phyloP scores from a whole-genome alignment of 2,888 invertebrate genomes.

The Aspidiotus rigidus region DNA sequence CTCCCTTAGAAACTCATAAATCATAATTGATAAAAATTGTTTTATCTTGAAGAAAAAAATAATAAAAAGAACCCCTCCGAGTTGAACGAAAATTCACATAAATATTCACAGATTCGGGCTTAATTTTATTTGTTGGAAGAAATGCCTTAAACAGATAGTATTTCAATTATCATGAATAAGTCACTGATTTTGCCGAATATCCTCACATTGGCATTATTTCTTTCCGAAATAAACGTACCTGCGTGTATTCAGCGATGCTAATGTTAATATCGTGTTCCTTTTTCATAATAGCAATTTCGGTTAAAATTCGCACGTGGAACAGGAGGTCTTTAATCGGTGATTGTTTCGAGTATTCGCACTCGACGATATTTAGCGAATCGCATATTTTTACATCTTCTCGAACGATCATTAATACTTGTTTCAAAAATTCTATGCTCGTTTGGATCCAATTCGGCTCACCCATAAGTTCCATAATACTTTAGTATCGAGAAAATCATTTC shows the following conservation, averaged over 20 bases:
- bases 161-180: neutral
- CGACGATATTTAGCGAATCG: conserved; percentile 9
- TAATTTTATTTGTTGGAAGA: no score
- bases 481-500: neutral
- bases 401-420: conserved; percentile 21
- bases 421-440: conserved; percentile 19
- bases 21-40: no score
- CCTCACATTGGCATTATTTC: no score
- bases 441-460: conserved; percentile 17
- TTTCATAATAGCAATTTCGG: conserved; percentile 19
- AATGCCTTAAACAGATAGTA: no score
- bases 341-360: conserved; percentile 3
- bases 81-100: no score
- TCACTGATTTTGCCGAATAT: neutral
- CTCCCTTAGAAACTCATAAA: no score
- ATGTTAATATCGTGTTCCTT: conserved; percentile 17
- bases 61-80: no score
- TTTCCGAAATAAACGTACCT: conserved; percentile 9
- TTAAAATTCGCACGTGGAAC: conserved; percentile 19
- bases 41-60: no score
- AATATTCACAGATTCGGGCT: no score
- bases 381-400: conserved; percentile 15
- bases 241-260: conserved; percentile 26
- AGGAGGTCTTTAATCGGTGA: conserved; percentile 24
- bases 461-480: conserved; percentile 22